Percentiles rank a stretch among this genome's conserved stretches.
These are phyloP conservation scores for Axea sp. DNA, from an alignment of 2,888 invertebrate genomes.

Conservation along the genomic window DNA sequence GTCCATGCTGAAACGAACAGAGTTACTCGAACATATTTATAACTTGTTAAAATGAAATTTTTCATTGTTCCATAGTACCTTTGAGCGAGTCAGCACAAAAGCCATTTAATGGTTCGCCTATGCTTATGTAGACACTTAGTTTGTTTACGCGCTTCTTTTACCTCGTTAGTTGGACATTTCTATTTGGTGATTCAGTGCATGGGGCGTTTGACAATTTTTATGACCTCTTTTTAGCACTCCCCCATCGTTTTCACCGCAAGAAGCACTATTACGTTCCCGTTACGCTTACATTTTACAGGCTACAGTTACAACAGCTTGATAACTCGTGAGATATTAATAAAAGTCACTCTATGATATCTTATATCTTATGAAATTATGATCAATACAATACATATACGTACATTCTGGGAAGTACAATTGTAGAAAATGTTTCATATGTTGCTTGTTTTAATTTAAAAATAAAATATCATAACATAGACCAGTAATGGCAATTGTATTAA, in stretches of 20 bases:
- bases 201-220: slow-evolving; percentile 60
- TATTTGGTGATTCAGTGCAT: slow-evolving; percentile 59
- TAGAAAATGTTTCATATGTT: too few relatives aligned
- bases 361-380: slow-evolving; percentile 50
- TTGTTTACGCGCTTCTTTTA: slow-evolving; percentile 63
- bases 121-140: slow-evolving; percentile 66
- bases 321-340: slow-evolving; percentile 58
- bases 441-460: too few relatives aligned
- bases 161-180: slow-evolving; percentile 63
- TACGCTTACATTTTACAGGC: slow-evolving; percentile 55
- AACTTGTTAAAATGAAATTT: slow-evolving; percentile 37
- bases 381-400: slow-evolving; percentile 28
- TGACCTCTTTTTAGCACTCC: slow-evolving; percentile 56
- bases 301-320: slow-evolving; percentile 49
- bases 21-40: slow-evolving; percentile 12
- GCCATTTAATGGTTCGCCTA: slow-evolving; percentile 62
- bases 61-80: slow-evolving; percentile 27
- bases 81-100: slow-evolving; percentile 39
- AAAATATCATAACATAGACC: too few relatives aligned
- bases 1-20: too few relatives aligned
- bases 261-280: slow-evolving; percentile 50
- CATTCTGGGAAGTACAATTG: too few relatives aligned
- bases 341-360: slow-evolving; percentile 45
- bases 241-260: slow-evolving; percentile 27
- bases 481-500: too few relatives aligned